phyloP scores from a whole-genome alignment of 2,797 vertebrate species.

The Lepus townsendii region DNA sequence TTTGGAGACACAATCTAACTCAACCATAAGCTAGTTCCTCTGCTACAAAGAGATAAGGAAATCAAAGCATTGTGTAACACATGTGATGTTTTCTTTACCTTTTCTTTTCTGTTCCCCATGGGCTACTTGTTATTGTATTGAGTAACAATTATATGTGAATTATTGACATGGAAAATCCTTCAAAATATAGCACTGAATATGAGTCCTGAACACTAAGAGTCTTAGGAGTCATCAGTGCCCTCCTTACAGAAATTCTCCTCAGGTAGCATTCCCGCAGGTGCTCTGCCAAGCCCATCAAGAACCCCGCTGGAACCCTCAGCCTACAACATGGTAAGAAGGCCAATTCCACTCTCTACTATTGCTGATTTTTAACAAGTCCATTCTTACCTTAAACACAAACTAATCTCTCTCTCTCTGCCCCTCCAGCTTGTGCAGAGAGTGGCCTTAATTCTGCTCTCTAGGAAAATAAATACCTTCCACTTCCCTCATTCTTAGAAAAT shows the following conservation, averaged over 20 bases:
- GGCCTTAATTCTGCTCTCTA: background rate
- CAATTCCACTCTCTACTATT: background rate
- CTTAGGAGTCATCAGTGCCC: background rate
- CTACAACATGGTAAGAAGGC: background rate
- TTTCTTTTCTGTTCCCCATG: background rate
- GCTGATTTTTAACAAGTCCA: background rate
- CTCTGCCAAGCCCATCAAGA: background rate
- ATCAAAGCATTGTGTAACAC: background rate
- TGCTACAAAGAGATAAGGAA: slow-evolving; percentile 35
- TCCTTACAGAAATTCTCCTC: background rate
- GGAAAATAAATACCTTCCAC: background rate
- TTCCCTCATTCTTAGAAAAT: background rate
- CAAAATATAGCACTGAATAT: background rate
- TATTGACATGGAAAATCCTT: background rate
- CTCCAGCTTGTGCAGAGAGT: background rate
- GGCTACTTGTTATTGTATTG: background rate
- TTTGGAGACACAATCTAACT: slow-evolving; percentile 60
- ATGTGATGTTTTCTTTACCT: background rate
- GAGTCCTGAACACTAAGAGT: background rate
- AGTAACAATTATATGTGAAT: background rate
- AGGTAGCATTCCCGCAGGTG: no score
- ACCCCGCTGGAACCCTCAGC: background rate
- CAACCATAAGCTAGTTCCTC: slow-evolving; percentile 37
- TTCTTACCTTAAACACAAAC: background rate
- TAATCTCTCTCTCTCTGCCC: background rate